A percentile compares a stretch with the other conserved stretches of the same genome.
Conservation (phyloP, 2,797 vertebrate species). For the Oreonectes daqikongensis region DNA sequence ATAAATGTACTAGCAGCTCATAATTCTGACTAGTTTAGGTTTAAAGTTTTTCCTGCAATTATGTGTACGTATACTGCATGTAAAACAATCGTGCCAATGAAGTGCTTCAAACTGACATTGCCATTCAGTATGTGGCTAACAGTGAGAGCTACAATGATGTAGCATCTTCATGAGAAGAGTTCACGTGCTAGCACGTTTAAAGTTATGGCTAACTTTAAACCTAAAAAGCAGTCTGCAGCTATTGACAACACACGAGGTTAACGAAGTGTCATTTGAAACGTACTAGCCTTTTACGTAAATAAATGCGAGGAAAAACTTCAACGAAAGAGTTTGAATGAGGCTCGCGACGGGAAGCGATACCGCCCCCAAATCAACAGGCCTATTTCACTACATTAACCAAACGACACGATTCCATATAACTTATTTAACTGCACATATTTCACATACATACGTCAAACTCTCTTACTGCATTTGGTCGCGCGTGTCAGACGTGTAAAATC, state of each 20-base stretch:
- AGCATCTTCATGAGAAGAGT: conserved; percentile 5
- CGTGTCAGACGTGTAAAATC: not conserved
- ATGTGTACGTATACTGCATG: not conserved
- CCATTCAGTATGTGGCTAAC: conserved; percentile 15
- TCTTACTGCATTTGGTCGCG: not conserved
- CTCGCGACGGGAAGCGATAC: conserved; percentile 33
- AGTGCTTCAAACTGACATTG: not conserved
- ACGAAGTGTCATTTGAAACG: not conserved
- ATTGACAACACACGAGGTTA: not conserved
- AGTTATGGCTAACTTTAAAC: not conserved
- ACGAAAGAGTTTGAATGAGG: conserved; percentile 52
- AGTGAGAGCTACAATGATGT: conserved; percentile 36
- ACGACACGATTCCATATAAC: conserved; percentile 56
- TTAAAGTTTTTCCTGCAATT: too few relatives aligned
- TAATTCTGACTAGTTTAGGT: too few relatives aligned
- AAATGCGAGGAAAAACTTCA: not conserved
- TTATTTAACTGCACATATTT: not conserved
- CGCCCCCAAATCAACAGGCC: conserved; percentile 62
- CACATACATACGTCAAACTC: not conserved
- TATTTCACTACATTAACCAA: conserved; percentile 56
- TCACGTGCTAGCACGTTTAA: conserved; percentile 20
- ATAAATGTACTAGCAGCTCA: too few relatives aligned
- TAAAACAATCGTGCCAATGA: not conserved
- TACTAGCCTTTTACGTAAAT: too few relatives aligned
- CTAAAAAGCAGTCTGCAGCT: not conserved